Base-by-base conservation (phyloP, 2,797 vertebrate species). In the Otus scops region DNA sequence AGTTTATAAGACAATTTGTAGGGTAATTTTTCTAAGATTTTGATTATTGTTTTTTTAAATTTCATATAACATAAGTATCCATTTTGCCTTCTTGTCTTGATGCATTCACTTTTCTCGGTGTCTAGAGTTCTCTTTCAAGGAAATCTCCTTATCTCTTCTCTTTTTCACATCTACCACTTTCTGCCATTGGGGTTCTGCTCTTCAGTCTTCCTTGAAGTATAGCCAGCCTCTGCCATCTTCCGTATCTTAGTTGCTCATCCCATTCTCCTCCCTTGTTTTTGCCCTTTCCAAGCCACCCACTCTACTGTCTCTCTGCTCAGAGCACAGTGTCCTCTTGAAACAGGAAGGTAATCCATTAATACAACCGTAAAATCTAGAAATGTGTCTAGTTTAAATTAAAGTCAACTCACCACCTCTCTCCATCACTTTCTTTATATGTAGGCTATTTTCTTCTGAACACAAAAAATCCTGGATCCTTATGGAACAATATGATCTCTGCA, bases 51-150 rank as follows among this genome's bases (percentile, higher is more conserved):
- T 28, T 6, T 32, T 71, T 68, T 39, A 50, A 34, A 64, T 71
- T 84, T 57, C 22, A 4, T 39, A 3, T 18, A 56, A 47, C 1
- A 0, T 38, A n/a, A 64, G 11, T 24, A 69, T 61, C 8, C 27
- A 43, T 82, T 82, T 88, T 83, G 13, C 23, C 53, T 71, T 21
- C 13, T 48, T 73, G n/a, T 22, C 11, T 57, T 79, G 28, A 22
- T 85, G 45, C 11, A 45, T 27, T 75, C 27, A 24, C 8, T 91
- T 45, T 75, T 51, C 14, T 75, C 12, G 6, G 82, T 73, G 19
- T 41, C 50, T 68, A 27, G 24, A 77, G 12, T 26, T 48, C 1
- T 64, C 17, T 76, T 91, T 53, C 51, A 26, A 68, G 68, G 27
- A 71, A 88, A 71, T 59, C 2, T 63, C 22, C 80, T 65, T 0